phyloP scores from a whole-genome alignment of 2,113 vertebrate genomes.

The Brachionichthys hirsutus region DNA sequence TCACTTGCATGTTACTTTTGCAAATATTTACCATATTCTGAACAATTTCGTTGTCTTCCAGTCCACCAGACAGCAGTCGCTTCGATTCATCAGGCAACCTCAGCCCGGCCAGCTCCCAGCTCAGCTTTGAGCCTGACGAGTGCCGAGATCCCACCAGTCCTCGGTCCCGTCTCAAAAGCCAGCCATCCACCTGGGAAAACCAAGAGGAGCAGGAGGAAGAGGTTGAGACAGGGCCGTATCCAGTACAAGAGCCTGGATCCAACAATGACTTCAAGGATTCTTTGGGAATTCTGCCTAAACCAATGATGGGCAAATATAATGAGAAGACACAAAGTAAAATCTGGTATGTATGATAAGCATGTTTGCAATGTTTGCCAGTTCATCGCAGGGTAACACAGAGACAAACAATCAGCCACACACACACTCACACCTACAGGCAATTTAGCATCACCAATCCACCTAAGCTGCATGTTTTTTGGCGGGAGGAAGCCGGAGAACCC shows the following conservation, averaged over 20 bases:
- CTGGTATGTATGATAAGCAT: slow-evolving; percentile 38
- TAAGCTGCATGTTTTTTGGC: too few relatives aligned
- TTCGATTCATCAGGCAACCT: slow-evolving; percentile 90
- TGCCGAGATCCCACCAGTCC: slow-evolving; percentile 61
- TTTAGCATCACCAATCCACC: too few relatives aligned
- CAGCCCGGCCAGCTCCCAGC: slow-evolving; percentile 88
- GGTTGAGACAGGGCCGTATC: slow-evolving; percentile 48
- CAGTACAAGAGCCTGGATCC: slow-evolving; percentile 46
- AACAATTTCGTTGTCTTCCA: slow-evolving; percentile 47
- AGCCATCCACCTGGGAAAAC: slow-evolving; percentile 65
- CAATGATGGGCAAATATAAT: slow-evolving; percentile 16
- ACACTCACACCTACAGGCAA: too few relatives aligned
- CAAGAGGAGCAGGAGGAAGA: slow-evolving; percentile 57
- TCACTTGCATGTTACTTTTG: not conserved
- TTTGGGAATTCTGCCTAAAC: not conserved
- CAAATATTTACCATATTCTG: not conserved
- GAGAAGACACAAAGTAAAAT: slow-evolving; percentile 43
- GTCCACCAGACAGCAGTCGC: slow-evolving; percentile 86
- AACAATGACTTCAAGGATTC: slow-evolving; percentile 56
- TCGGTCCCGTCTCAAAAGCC: slow-evolving; percentile 51
- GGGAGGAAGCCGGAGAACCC: too few relatives aligned
- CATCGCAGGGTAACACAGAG: too few relatives aligned
- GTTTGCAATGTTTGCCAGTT: not conserved
- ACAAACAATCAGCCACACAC: too few relatives aligned
- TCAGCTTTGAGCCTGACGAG: slow-evolving; percentile 85